Base-by-base conservation (phyloP, 2,888 invertebrate species). In the Platycnemis pennipes region DNA sequence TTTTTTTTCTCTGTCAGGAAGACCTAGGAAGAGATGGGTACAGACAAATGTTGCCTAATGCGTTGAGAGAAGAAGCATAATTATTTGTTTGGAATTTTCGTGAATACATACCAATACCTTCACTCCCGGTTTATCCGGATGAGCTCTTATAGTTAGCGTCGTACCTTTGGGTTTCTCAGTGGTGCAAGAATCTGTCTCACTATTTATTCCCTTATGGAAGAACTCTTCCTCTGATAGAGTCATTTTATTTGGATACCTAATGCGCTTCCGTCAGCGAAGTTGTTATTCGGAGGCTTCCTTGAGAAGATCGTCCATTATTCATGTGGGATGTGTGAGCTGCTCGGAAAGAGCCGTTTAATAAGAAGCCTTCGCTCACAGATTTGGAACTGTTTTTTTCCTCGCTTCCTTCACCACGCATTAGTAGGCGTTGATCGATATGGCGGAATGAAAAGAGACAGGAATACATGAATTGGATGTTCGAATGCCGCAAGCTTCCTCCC, bases 351-450 rank as follows among this genome's bases (percentile, higher is more conserved):
- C 19, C 19, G 26, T 22, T 63, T 63, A 63, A 63, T 63, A 63
- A 63, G 63, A 7, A 63, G 63, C 63, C 26, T 63, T 63, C 63
- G 22, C 63, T 63, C 63, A 63, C 4, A 63, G 63, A 63, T 63
- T 63, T 63, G 63, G 63, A 63, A 26, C 26, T 5, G 19, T 49
- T 63, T 22, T 13, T 37, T 37, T 86, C 42, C 86, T 11, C 44
- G 86, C 37, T 37, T 37, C 42, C 86, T 19, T 26, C 37, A 44
- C 86, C 26, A 86, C 26, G 88, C 49, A n/a, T 16, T 49, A 49
- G 49, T 49, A 5, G n/a, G 49, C 88, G 46, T 88, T 88, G 88
- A 88, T 46, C n/a, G 88, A 88, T 88, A 16, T 3, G 49, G 13
- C 16, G 31, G 31, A n/a, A 49, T 86, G 42, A 44, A 44, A 63